These are phyloP conservation scores for Laticauda colubrina DNA, from an alignment of 2,113 vertebrate species.

Conservation along the genomic window DNA sequence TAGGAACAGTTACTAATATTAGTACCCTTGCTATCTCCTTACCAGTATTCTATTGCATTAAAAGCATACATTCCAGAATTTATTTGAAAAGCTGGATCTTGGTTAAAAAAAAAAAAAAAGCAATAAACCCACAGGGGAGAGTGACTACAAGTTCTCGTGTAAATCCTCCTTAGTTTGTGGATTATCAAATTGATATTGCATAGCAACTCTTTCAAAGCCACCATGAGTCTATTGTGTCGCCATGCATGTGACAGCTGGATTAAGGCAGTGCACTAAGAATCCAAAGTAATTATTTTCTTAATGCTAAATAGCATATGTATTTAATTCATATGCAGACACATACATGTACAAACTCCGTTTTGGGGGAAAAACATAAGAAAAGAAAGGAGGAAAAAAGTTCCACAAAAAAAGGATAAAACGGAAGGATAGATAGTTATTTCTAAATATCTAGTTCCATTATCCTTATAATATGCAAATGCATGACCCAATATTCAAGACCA, in stretches of 20 bases:
- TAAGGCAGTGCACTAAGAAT: background rate
- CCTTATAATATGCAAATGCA: background rate
- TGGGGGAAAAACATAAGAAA: background rate
- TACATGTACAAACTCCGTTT: background rate
- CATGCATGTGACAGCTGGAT: slow-evolving; percentile 3
- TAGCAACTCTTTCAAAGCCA: slow-evolving; percentile 16
- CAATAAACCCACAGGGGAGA: background rate
- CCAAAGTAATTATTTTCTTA: background rate
- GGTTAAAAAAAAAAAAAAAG: slow-evolving; percentile 8
- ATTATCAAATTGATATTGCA: background rate
- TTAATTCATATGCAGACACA: background rate
- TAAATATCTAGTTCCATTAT: background rate
- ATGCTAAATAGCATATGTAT: background rate
- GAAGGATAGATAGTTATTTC: background rate
- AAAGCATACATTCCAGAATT: background rate
- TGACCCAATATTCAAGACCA: background rate
- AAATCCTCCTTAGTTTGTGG: slow-evolving; percentile 18
- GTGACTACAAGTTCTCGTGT: rapidly evolving
- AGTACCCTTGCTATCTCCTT: background rate
- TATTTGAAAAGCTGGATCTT: background rate
- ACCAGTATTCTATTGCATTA: background rate
- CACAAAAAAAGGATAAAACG: background rate
- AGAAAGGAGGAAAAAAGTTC: background rate
- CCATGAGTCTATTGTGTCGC: slow-evolving; percentile 7
- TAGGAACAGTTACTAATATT: background rate